These are phyloP conservation scores for Tetropium fuscum DNA, from an alignment of 2,888 invertebrate genomes.

Conservation along the genomic window DNA sequence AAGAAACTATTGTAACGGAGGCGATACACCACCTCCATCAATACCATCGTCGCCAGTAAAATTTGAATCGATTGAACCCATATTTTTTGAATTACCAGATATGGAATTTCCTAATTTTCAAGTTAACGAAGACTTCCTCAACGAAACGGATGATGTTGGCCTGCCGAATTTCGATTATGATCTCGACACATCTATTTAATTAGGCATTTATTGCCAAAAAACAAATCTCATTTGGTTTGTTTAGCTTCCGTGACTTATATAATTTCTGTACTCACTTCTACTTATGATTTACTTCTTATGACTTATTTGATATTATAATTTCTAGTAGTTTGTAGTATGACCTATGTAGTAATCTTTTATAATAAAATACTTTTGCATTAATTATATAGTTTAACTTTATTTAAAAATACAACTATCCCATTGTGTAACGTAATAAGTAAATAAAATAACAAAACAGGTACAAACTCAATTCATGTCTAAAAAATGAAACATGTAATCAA, in stretches of 20 bases:
- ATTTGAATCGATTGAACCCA: constrained; percentile 26
- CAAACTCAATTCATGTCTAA: constrained; percentile 30
- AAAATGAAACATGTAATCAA: constrained; percentile 16
- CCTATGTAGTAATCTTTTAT: constrained; percentile 11
- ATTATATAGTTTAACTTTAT: constrained; percentile 22
- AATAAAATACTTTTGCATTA: constrained; percentile 14
- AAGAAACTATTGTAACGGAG: constrained; percentile 24
- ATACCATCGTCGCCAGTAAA: constrained; percentile 12
- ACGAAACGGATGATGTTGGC: constrained; percentile 28
- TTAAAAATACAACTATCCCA: constrained; percentile 40
- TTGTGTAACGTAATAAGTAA: constrained; percentile 32
- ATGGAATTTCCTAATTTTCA: constrained; percentile 14
- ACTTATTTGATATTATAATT: background rate
- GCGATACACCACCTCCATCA: constrained; percentile 36
- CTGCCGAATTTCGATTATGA: constrained; percentile 32
- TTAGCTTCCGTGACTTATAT: too few relatives aligned
- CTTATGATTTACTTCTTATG: too few relatives aligned
- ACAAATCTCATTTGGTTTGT: constrained; percentile 12
- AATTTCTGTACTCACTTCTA: too few relatives aligned
- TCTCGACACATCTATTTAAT: constrained; percentile 26
- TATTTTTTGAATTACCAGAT: constrained; percentile 25
- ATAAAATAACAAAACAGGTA: constrained; percentile 36
- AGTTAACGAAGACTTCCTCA: constrained; percentile 6
- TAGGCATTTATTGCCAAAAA: constrained; percentile 16
- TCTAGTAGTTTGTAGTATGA: constrained; percentile 16